Evolutionary conservation across 2,888 invertebrate genomes (phyloP), one percentile per base, ranked within the genome.

Genomic region (Protonemura montana): DNA sequence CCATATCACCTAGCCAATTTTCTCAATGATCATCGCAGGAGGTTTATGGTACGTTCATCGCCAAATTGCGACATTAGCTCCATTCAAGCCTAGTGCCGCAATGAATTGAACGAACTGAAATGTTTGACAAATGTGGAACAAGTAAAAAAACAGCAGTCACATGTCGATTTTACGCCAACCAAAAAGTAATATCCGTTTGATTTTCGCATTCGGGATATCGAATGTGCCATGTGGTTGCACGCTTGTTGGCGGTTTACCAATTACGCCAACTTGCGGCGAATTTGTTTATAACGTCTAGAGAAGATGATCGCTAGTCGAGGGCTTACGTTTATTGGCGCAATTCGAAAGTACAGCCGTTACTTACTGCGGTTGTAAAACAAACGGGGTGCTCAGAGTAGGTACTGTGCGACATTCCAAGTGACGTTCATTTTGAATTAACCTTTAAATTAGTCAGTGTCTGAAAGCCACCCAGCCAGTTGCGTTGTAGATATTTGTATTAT

Each of bases 251-350:
- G 35, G 35, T 35, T 35, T 6, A 3, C 35, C 35, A 35, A 35
- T 6, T 10, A 35, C 35, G 10, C 10, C 35, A 35, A 35, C 35
- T 6, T 35, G 35, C 35, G 35, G 35, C 35, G 10, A 59, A 59
- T 59, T 21, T 59, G 59, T 59, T 59, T 59, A 59, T 21, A 1
- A 13, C 59, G 6, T 59, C 59, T 35, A 6, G 35, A 35, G 35
- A n/a, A n/a, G n/a, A 35, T 10, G 35, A 35, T 35, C 35, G 35
- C 35, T 35, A 35, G 59, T 59, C 21, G 59, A 59, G 59, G 16
- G 59, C 59, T 59, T 21, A 59, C 59, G 59, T 59, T 59, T 59
- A 59, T 59, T 59, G 59, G 59, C 59, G 59, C 59, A 59, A 59
- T 59, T 59, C 59, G 59, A 35, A 35, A 35, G 35, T 35, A 35